These are phyloP conservation scores for Portevinia maculata DNA, from an alignment of 2,888 invertebrate genomes.

Conservation along the genomic window DNA sequence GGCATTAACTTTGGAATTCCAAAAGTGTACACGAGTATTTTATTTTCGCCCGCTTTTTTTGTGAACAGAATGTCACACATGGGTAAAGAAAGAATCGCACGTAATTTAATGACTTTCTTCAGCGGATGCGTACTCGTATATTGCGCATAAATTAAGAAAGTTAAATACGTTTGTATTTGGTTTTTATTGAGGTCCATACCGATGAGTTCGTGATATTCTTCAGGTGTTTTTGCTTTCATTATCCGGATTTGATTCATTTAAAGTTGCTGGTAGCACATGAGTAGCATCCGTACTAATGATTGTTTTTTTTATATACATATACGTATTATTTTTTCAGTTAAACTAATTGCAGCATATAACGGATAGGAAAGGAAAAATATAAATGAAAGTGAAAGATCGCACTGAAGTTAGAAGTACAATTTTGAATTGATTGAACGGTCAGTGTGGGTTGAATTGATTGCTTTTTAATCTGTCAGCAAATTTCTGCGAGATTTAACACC, in stretches of 20 bases:
- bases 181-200: constrained; percentile 5
- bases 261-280: constrained; percentile 46
- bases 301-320: background rate
- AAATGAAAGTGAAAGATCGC: constrained; percentile 51
- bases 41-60: constrained; percentile 5
- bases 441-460: constrained; percentile 12
- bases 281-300: constrained; percentile 11
- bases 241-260: constrained; percentile 44
- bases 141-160: constrained; percentile 50
- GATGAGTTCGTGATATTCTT: constrained; percentile 30
- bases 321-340: background rate
- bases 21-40: constrained; percentile 36
- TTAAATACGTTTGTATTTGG: constrained; percentile 18
- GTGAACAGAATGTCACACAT: constrained; percentile 51
- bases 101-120: constrained; percentile 56
- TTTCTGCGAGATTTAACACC: background rate
- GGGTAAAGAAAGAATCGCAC: constrained; percentile 11
- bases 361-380: constrained; percentile 48
- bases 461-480: background rate
- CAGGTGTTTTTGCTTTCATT: constrained; percentile 43
- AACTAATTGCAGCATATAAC: constrained; percentile 36
- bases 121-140: constrained; percentile 14
- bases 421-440: background rate
- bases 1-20: constrained; percentile 50
- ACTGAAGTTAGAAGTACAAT: constrained; percentile 38